phyloP scores from a whole-genome alignment of 2,888 invertebrate species.

The Chymomyza procnemis region DNA sequence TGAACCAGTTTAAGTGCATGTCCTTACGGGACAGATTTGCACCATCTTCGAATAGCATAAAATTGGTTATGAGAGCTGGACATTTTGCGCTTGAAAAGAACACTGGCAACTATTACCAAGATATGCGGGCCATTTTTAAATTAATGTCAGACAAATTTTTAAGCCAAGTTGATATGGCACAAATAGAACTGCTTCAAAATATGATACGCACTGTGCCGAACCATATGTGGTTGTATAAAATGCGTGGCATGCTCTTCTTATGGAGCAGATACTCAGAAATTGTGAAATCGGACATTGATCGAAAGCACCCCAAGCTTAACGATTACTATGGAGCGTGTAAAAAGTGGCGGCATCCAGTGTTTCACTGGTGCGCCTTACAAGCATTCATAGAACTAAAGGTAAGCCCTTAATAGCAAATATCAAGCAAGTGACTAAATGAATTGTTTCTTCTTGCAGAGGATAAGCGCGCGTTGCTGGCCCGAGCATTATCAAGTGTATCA shows the following conservation, averaged over 20 bases:
- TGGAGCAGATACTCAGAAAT: slow-evolving; percentile 46
- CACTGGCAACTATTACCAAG: slow-evolving; percentile 6
- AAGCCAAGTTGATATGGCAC: slow-evolving; percentile 17
- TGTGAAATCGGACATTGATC: slow-evolving; percentile 12
- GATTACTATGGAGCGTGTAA: neutral
- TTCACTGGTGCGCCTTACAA: slow-evolving; percentile 53
- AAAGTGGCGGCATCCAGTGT: slow-evolving; percentile 39
- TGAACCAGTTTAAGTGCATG: slow-evolving; percentile 22
- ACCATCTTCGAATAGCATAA: neutral
- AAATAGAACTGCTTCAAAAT: slow-evolving; percentile 30
- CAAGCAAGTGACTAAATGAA: too few relatives aligned
- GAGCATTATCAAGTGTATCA: slow-evolving; percentile 36
- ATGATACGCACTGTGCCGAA: slow-evolving; percentile 46
- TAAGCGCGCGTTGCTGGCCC: slow-evolving; percentile 50
- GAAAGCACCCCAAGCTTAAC: slow-evolving; percentile 11
- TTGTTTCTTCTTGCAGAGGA: slow-evolving; percentile 41
- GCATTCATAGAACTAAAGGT: slow-evolving; percentile 56
- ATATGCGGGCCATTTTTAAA: slow-evolving; percentile 24
- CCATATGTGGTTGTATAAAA: slow-evolving; percentile 49
- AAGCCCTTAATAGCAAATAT: neutral
- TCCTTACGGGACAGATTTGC: slow-evolving; percentile 29
- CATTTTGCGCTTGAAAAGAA: slow-evolving; percentile 31
- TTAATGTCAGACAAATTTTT: slow-evolving; percentile 46
- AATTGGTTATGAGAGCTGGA: slow-evolving; percentile 20
- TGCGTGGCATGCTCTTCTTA: slow-evolving; percentile 44